Base-by-base conservation (phyloP, 2,797 vertebrate genomes). In the Anolis apletophallus region DNA sequence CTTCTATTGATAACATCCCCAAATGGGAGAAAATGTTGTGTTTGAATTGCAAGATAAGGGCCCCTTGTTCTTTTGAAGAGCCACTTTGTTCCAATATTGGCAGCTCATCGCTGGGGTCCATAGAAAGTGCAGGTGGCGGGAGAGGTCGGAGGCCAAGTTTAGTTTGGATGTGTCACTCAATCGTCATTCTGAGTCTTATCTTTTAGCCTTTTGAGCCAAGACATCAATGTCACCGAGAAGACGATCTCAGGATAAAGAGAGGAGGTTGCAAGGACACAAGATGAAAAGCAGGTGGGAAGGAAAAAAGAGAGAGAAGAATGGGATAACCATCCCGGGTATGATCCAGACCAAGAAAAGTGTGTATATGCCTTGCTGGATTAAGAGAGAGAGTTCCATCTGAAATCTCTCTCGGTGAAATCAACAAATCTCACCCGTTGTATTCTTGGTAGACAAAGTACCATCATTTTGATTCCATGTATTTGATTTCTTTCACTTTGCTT, bases 211-310 rank as follows among this genome's bases (percentile, higher is more conserved):
- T n/a, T 68, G 19, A 85, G 46, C 55, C 81, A 2, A 23, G 21
- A 23, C 59, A 72, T 87, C 72, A 68, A 50, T 46, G 76, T 79
- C 76, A 34, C 54, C 32, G 52, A 77, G 40, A 77, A 90, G 90
- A 93, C 94, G 90, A 85, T 93, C 84, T 8, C 83, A 78, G 36
- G 85, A 90, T 85, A 85, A 64, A 13, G 80, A 79, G 83, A 81
- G 21, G 17, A 80, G 46, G 23, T 87, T 88, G 85, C 81, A 89
- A 88, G 91, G 88, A 87, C 83, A 55, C 74, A 77, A 88, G 2
- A 52, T 12, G 10, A 6, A 32, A 81, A 82, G 87, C 36, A 73
- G 1, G 29, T 34, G 29, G 1, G 54, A n/a, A 12, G 14, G 16
- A 26, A 79, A 76, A 0, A 14, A 57, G 34, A 84, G 81, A 87